A percentile compares a stretch with the other conserved stretches of the same genome.
phyloP scores from a whole-genome alignment of 2,797 vertebrate genomes.

The Threskiornis aethiopicus region DNA sequence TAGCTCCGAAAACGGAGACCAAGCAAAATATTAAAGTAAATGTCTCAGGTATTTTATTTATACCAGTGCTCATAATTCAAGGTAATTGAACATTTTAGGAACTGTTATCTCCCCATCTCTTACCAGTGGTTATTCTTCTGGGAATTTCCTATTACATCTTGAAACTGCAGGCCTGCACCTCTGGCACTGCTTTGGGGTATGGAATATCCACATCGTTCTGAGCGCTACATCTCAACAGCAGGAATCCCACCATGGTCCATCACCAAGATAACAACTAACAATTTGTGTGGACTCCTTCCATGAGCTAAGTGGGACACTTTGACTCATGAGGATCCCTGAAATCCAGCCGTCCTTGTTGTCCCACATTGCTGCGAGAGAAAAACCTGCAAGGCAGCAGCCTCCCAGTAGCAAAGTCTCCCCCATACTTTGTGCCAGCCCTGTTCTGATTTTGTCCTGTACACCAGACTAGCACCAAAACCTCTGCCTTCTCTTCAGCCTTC shows the following conservation, averaged over 20 bases:
- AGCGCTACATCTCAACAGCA: not conserved
- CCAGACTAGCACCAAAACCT: not conserved
- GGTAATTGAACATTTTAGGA: not conserved
- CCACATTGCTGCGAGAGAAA: not conserved
- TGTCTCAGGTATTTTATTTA: not conserved
- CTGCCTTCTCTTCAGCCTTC: not conserved
- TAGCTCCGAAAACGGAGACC: not conserved
- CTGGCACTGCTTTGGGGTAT: not conserved
- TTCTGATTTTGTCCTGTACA: not conserved
- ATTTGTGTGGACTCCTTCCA: not conserved
- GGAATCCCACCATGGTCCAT: not conserved
- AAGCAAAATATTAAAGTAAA: not conserved
- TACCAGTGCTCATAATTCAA: not conserved
- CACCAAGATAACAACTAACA: not conserved
- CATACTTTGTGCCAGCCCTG: not conserved
- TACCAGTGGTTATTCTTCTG: not conserved
- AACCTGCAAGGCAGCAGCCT: not conserved
- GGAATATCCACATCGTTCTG: not conserved
- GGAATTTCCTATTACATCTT: not conserved
- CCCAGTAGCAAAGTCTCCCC: not conserved
- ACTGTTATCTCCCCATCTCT: not conserved
- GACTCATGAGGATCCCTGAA: not conserved
- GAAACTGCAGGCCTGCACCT: not conserved
- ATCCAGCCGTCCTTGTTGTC: not conserved
- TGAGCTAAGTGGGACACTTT: not conserved